Percentiles rank a stretch among this genome's conserved stretches.
Evolutionary conservation across 2,797 vertebrate genomes (phyloP).

Genomic region (Esox masquinongy): DNA sequence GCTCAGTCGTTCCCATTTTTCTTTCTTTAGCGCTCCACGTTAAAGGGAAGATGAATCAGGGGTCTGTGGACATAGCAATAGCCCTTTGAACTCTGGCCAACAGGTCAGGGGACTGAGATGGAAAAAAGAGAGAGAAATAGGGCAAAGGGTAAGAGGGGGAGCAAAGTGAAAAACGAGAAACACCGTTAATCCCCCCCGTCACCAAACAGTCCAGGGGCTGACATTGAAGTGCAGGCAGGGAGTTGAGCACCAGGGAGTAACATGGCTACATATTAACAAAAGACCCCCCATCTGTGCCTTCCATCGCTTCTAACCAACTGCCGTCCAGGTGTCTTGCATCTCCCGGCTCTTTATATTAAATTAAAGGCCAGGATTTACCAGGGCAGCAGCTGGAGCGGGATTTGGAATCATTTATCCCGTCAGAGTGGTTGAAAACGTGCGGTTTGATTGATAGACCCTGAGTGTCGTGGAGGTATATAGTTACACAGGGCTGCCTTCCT

Average conservation of each 20-base stretch:
- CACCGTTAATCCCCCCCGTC: conserved; percentile 43
- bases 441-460: conserved; percentile 63
- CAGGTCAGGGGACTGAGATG: neutral
- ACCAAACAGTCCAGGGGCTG: conserved; percentile 18
- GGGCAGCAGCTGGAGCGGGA: conserved; percentile 65
- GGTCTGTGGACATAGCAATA: conserved; percentile 38
- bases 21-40: conserved; percentile 41
- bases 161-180: conserved; percentile 45
- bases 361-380: conserved; percentile 68
- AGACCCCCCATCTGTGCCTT: conserved; percentile 49
- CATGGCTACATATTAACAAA: conserved; percentile 47
- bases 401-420: conserved; percentile 74
- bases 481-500: conserved; percentile 57
- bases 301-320: conserved; percentile 47
- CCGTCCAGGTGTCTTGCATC: conserved; percentile 47
- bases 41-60: conserved; percentile 61
- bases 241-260: conserved; percentile 28
- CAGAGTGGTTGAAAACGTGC: conserved; percentile 49
- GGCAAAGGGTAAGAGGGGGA: conserved; percentile 21
- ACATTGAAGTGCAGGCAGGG: conserved; percentile 37
- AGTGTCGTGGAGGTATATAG: conserved; percentile 52
- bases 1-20: conserved; percentile 57
- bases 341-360: conserved; percentile 57
- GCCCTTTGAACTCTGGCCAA: conserved; percentile 1
- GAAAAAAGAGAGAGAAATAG: conserved; percentile 17